A percentile compares a stretch with the other conserved stretches of the same genome.
These are phyloP conservation scores for Drosophila mercatorum DNA, from an alignment of 2,888 invertebrate species.

Conservation along the genomic window DNA sequence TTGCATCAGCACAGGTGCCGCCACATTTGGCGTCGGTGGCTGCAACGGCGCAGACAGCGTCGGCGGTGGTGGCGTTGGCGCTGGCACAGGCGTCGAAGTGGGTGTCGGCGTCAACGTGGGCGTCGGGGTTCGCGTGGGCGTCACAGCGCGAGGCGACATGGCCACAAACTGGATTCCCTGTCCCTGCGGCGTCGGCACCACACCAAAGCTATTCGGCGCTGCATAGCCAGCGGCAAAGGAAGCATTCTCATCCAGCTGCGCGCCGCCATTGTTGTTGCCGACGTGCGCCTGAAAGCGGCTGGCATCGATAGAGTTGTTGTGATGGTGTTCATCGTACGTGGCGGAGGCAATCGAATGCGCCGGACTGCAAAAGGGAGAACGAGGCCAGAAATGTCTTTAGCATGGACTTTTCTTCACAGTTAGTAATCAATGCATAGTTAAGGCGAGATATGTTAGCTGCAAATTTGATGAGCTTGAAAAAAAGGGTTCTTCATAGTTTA, in stretches of 20 bases:
- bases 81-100: constrained; percentile 49
- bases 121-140: constrained; percentile 58
- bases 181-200: constrained; percentile 37
- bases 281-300: constrained; percentile 83
- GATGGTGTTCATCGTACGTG: constrained; percentile 86
- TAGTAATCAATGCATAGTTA: no score
- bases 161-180: constrained; percentile 55
- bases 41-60: constrained; percentile 58
- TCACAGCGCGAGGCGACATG: constrained; percentile 62
- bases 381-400: no score
- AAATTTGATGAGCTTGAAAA: no score
- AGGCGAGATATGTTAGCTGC: no score
- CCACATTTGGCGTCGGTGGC: constrained; percentile 51
- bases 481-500: no score
- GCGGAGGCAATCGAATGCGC: constrained; percentile 90
- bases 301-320: constrained; percentile 83
- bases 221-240: constrained; percentile 43
- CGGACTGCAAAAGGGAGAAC: constrained; percentile 85
- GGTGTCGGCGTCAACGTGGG: constrained; percentile 41
- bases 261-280: constrained; percentile 74
- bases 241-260: constrained; percentile 38
- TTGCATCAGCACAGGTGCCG: constrained; percentile 54
- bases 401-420: no score
- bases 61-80: constrained; percentile 51
- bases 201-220: constrained; percentile 43